Evolutionary conservation across 23 tunicate species (phyloP).

Genomic region (Pegea sp.): DNA sequence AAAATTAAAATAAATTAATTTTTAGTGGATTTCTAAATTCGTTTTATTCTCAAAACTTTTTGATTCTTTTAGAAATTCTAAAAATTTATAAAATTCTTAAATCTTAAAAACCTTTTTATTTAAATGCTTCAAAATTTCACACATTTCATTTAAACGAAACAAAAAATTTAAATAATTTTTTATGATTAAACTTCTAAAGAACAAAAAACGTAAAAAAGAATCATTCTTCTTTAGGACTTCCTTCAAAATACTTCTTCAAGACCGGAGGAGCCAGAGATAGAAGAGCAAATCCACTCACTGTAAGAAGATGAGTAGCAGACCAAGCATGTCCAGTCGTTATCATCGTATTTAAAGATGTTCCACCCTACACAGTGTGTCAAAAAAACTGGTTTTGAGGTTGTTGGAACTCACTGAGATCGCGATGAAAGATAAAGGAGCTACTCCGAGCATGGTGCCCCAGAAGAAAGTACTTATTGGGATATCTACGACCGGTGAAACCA

Average conservation of each 20-base stretch:
- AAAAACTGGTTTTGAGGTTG: not conserved
- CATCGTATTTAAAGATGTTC: conserved; percentile 65
- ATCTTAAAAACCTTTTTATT: no score
- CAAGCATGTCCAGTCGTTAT: conserved; percentile 71
- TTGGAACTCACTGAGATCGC: conserved; percentile 40
- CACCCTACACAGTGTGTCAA: conserved; percentile 17
- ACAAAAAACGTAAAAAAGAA: not conserved
- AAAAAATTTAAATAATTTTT: no score
- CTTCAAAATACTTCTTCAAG: conserved; percentile 55
- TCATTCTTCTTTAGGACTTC: not conserved
- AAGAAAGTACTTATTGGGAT: conserved; percentile 61
- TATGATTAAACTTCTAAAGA: no score
- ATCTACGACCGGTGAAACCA: conserved; percentile 74
- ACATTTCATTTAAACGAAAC: no score
- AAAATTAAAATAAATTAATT: no score
- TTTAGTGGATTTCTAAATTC: no score
- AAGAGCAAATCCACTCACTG: conserved; percentile 58
- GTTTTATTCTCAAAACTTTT: no score
- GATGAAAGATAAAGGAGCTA: conserved; percentile 76
- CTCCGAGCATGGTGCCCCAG: conserved; percentile 65
- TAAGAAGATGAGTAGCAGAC: conserved; percentile 44
- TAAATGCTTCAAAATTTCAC: no score
- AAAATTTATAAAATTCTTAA: no score
- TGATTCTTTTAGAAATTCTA: no score
- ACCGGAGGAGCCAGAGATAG: conserved; percentile 53